A percentile compares a stretch with the other conserved stretches of the same genome.
Conservation (phyloP, 2,113 vertebrate genomes). For the Aegotheles bennettii region DNA sequence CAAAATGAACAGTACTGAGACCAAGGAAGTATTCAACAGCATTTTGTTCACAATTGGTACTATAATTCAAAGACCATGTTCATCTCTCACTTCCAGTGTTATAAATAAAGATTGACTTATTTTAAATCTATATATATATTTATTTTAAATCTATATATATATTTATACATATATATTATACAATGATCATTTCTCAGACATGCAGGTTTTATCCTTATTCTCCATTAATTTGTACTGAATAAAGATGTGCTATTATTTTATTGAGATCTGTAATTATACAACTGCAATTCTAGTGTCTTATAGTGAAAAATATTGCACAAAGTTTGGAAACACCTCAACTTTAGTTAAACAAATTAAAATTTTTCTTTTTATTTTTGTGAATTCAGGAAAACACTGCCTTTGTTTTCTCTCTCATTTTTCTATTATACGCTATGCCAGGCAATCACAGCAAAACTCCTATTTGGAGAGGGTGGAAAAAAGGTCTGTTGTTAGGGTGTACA, state of each 20-base stretch:
- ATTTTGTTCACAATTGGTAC: neutral
- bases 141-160: neutral
- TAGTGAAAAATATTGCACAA: neutral
- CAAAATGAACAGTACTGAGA: neutral
- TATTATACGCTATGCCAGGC: neutral
- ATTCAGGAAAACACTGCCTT: neutral
- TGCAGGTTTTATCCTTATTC: neutral
- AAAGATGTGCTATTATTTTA: neutral
- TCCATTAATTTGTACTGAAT: neutral
- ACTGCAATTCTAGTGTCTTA: no score
- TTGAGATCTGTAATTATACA: neutral
- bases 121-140: neutral
- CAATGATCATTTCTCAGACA: neutral
- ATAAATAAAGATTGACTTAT: neutral
- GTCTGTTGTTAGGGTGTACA: neutral
- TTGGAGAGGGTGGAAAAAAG: fast-evolving
- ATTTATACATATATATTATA: neutral
- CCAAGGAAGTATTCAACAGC: neutral
- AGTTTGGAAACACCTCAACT: neutral
- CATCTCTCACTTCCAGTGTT: neutral
- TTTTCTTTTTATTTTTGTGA: neutral
- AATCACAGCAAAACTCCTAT: neutral
- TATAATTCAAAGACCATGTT: neutral
- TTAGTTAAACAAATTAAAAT: neutral
- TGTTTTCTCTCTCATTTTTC: neutral